Base-by-base conservation (phyloP, 2,113 vertebrate species). In the Oncorhynchus tshawytscha region DNA sequence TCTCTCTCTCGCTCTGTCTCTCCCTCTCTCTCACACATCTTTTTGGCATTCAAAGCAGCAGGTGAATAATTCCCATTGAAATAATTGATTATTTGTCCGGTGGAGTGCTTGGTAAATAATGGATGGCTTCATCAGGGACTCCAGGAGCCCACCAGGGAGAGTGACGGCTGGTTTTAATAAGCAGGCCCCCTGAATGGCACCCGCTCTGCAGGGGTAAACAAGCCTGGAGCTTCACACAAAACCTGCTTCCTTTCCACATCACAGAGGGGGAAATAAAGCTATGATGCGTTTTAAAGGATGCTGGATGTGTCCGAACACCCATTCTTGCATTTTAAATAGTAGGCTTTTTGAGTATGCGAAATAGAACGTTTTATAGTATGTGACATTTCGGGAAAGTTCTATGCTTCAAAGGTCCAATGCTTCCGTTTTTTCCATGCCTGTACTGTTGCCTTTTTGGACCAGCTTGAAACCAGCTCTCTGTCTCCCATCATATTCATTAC, bases 71-170 rank as follows among this genome's bases (percentile, higher is more conserved):
- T 91, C 81, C 76, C 75, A 80, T 85, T 90, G 83, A 91, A 92
- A 91, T 92, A 90, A 92, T 91, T 90, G 87, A 92, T 84, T 85
- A 77, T 80, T 79, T 86, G 85, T 91, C 76, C 76, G 73, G 72
- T 67, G 80, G 89, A 86, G 79, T 73, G 73, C 80, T 77, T 60
- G 9, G 89, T 92, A 90, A 92, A 93, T 93, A 91, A 93, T 92
- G 86, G 83, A 93, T 93, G 82, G 70, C 68, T 90, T 84, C 81
- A 89, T 91, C 82, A 80, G 87, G 79, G 82, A 83, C 80, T 84
- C 67, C 29, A 13, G 25, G 78, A 79, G 81, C 73, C 81, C 69
- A 75, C 84, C 49, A 72, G 78, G 29, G 77, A 82, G 81, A 90
- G 74, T 82, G 88, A 85, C 80, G 73, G 79, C 72, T 81, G 64